Evolutionary conservation across 2,888 invertebrate genomes (phyloP).

Genomic region (Oeneis ivallda): DNA sequence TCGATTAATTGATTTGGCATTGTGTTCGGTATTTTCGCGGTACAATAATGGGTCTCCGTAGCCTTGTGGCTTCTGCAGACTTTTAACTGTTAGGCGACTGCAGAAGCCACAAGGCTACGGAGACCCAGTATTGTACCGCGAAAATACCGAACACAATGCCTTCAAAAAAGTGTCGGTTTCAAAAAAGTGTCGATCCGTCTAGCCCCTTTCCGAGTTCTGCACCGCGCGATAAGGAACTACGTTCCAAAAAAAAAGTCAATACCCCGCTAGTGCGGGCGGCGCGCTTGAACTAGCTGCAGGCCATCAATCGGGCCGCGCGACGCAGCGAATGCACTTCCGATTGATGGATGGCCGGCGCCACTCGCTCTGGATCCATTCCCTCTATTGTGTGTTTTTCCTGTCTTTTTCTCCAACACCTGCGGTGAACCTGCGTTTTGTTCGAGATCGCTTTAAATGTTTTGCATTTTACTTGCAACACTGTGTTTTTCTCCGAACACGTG

Average conservation of each 20-base stretch:
- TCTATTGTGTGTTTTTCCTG: conserved; percentile 20
- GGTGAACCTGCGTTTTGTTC: conserved; percentile 22
- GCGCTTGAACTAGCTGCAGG: neutral
- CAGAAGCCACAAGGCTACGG: too few species aligned
- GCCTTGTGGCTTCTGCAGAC: too few species aligned
- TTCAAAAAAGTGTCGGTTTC: too few species aligned
- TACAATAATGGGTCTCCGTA: too few species aligned
- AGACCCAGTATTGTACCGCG: too few species aligned
- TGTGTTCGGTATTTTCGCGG: too few species aligned
- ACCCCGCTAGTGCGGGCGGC: neutral
- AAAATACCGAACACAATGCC: too few species aligned
- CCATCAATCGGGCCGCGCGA: conserved; percentile 23
- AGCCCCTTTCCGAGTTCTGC: too few species aligned
- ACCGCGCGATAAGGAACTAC: too few species aligned
- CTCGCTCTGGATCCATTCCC: conserved; percentile 12
- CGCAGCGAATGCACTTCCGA: conserved; percentile 31
- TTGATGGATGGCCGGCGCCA: conserved; percentile 31
- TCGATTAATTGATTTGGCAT: too few species aligned
- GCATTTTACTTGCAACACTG: neutral
- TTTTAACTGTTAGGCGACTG: too few species aligned
- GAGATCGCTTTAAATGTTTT: neutral
- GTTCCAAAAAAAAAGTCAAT: neutral
- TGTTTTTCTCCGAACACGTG: neutral
- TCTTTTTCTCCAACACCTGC: conserved; percentile 32
- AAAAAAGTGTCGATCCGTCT: too few species aligned